Evolutionary conservation across 2,113 vertebrate species (phyloP).

Genomic region (Craseonycteris thonglongyai): DNA sequence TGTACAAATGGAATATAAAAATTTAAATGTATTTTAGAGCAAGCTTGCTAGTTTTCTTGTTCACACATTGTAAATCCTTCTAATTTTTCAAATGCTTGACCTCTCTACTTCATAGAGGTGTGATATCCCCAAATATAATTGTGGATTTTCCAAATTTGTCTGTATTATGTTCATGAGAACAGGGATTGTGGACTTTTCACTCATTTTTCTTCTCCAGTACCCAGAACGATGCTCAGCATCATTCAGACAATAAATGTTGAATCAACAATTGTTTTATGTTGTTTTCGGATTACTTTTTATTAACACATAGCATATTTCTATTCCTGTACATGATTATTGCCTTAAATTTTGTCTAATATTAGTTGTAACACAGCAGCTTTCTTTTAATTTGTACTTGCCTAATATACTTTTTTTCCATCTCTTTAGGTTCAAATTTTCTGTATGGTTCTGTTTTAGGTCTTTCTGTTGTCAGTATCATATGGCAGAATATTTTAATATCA

Average conservation of each 20-base stretch:
- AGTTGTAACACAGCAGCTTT: background rate
- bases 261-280: background rate
- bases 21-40: slow-evolving; percentile 1
- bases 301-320: background rate
- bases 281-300: background rate
- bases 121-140: background rate
- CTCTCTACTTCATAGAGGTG: background rate
- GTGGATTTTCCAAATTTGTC: background rate
- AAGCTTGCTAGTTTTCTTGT: background rate
- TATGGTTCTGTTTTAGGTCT: background rate
- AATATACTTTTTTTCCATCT: background rate
- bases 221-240: background rate
- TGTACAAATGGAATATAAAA: background rate
- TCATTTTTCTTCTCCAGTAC: background rate
- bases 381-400: background rate
- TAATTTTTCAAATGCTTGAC: background rate
- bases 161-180: background rate
- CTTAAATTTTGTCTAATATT: background rate
- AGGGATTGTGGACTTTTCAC: background rate
- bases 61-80: background rate
- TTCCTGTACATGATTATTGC: background rate
- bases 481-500: background rate
- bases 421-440: background rate
- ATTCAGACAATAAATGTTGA: background rate
- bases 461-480: background rate